Percentiles rank a stretch among this genome's conserved stretches.
Conservation (phyloP, 2,888 invertebrate genomes). For the Platycheirus albimanus region DNA sequence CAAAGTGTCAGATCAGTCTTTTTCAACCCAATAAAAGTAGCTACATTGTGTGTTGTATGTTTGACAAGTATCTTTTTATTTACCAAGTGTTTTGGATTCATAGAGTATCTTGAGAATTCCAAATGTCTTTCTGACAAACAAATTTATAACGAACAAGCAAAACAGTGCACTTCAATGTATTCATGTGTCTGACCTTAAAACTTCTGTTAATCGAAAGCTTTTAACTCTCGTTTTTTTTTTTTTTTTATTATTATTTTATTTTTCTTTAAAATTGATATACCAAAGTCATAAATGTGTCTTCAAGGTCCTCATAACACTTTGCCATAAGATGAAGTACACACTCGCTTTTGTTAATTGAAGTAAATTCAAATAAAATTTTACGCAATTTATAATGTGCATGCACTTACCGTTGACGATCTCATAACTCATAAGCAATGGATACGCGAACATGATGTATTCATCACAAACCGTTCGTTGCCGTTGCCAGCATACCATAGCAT, state of each 20-base stretch:
- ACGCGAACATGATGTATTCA: conserved; percentile 26
- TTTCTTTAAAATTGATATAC: conserved; percentile 13
- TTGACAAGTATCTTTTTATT: too few relatives aligned
- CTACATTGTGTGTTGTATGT: too few relatives aligned
- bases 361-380: conserved; percentile 69
- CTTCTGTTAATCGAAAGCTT: background rate
- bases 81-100: too few relatives aligned
- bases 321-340: conserved; percentile 50
- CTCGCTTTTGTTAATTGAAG: conserved; percentile 74
- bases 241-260: background rate
- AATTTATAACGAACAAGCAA: too few relatives aligned
- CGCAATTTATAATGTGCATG: conserved; percentile 58
- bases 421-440: conserved; percentile 26
- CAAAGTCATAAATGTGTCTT: conserved; percentile 54
- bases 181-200: conserved; percentile 13
- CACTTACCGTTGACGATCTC: conserved; percentile 63
- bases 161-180: conserved; percentile 2
- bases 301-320: conserved; percentile 63
- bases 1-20: too few relatives aligned
- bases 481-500: conserved; percentile 32
- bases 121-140: too few relatives aligned
- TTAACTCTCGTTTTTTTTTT: background rate
- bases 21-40: too few relatives aligned
- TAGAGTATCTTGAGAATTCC: too few relatives aligned
- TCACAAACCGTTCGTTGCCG: conserved; percentile 28